Conservation (phyloP, 2,797 vertebrate genomes). For the Mastacembelus armatus region DNA sequence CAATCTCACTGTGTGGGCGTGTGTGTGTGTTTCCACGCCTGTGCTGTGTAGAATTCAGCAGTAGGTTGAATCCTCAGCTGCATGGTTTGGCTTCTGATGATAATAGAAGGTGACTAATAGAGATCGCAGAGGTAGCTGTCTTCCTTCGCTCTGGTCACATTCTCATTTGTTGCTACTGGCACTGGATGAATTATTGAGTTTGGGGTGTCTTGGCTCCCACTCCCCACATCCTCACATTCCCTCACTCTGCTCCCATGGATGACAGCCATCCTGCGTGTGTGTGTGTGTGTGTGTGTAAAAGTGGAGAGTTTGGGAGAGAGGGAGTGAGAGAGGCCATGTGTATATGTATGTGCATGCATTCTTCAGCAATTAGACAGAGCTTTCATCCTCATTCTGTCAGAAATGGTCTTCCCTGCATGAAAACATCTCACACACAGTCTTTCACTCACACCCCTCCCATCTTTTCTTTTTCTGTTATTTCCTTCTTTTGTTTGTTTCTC, state of each 20-base stretch:
- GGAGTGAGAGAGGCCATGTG: not conserved
- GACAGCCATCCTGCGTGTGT: constrained; percentile 66
- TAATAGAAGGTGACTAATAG: constrained; percentile 92
- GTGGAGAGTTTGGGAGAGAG: constrained; percentile 22
- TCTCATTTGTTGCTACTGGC: constrained; percentile 94
- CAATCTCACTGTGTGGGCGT: constrained; percentile 32
- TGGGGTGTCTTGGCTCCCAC: constrained; percentile 82
- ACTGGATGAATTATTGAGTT: constrained; percentile 93
- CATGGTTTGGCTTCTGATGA: constrained; percentile 85
- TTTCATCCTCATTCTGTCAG: constrained; percentile 87
- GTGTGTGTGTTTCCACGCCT: not conserved
- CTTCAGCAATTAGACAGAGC: constrained; percentile 77
- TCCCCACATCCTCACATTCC: constrained; percentile 48
- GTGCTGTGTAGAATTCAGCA: constrained; percentile 5
- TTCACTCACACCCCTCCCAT: not conserved
- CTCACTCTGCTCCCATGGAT: constrained; percentile 70
- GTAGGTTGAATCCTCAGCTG: constrained; percentile 56
- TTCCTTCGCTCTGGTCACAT: constrained; percentile 86
- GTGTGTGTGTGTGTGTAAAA: constrained; percentile 7
- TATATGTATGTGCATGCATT: constrained; percentile 64
- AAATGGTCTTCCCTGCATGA: constrained; percentile 77
- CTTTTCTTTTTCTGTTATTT: not conserved
- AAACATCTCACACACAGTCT: constrained; percentile 50
- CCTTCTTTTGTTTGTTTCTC: not conserved
- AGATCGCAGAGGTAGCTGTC: constrained; percentile 87